Percentiles rank a stretch among this genome's conserved stretches.
phyloP scores from a whole-genome alignment of 37 sponge, comb jelly and placozoan species.

The Beroe forskalii region DNA sequence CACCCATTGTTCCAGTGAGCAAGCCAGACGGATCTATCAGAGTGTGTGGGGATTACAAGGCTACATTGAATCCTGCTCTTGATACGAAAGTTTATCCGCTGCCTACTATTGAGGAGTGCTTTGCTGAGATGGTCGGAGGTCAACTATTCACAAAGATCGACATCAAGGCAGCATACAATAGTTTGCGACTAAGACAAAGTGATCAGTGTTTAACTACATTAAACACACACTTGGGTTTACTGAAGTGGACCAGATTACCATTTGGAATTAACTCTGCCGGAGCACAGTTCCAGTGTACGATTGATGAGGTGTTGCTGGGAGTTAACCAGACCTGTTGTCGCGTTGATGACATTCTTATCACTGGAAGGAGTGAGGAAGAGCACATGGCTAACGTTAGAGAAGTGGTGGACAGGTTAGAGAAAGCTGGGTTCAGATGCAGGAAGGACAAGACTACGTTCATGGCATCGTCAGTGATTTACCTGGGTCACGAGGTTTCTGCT shows the following conservation, averaged over 20 bases:
- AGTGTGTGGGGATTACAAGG: slow-evolving; percentile 71
- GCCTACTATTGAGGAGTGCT: slow-evolving; percentile 67
- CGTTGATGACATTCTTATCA: slow-evolving; percentile 68
- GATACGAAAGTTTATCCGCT: slow-evolving; percentile 66
- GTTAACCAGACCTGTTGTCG: not conserved
- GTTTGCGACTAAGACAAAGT: not conserved
- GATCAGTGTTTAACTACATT: slow-evolving; percentile 4
- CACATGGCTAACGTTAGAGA: slow-evolving; percentile 9
- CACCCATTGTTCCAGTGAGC: slow-evolving; percentile 69
- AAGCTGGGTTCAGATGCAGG: not conserved
- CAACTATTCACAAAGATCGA: slow-evolving; percentile 68
- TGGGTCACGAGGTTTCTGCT: slow-evolving; percentile 51
- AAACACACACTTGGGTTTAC: slow-evolving; percentile 68
- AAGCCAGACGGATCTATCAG: slow-evolving; percentile 65
- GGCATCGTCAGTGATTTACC: not conserved
- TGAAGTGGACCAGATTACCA: slow-evolving; percentile 64
- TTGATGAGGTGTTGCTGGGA: slow-evolving; percentile 66
- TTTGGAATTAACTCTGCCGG: slow-evolving; percentile 68
- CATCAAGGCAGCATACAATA: slow-evolving; percentile 61
- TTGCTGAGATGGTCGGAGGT: slow-evolving; percentile 65
- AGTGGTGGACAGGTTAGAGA: not conserved
- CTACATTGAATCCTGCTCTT: slow-evolving; percentile 66
- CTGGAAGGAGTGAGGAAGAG: slow-evolving; percentile 3
- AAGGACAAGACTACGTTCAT: not conserved
- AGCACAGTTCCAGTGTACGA: slow-evolving; percentile 68